Base-by-base conservation (phyloP, 2,888 invertebrate genomes). In the Latrodectus elegans region DNA sequence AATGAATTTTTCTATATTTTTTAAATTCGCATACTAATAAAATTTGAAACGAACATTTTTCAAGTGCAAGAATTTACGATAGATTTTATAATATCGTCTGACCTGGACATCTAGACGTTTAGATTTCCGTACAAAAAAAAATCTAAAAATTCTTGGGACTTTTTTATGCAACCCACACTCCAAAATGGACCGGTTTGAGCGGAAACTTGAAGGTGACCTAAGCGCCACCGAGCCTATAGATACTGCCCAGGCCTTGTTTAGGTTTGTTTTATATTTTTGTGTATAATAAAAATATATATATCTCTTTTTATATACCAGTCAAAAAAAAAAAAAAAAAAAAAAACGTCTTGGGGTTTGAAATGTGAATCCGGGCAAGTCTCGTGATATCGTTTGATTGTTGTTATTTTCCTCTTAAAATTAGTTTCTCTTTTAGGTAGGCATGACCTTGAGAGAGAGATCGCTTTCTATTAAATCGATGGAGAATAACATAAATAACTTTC, bases 221-320 rank as follows among this genome's bases (percentile, higher is more conserved):
- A n/a, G 60, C 14, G 14, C 4, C 60, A 15, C 12, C 60, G 10
- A 60, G n/a, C n/a, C 12, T 60, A 60, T 60, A 60, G 60, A 15
- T 60, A 60, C 60, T 60, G 60, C n/a, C 60, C 60, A 12, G n/a
- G 60, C n/a, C 60, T n/a, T n/a, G n/a, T 60, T 60, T 60, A 60
- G 60, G n/a, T 60, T 60, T 60, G n/a, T 60, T 60, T 60, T 60
- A 60, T 60, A 60, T 60, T 60, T 60, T n/a, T 60, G n/a, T 60
- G 6, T 15, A 6, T 15, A 11, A 60, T 0, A 10, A 9, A n/a
- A 11, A 55, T 4, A 55, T 14, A 55, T n/a, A n/a, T 38, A 38
- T 38, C 4, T 38, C 38, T 38, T 4, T 38, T 4, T 38, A 38
- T 38, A 38, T 38, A 38, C 38, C 38, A 38, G 38, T 38, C 38